A percentile compares a stretch with the other conserved stretches of the same genome.
Conservation (phyloP, 2,797 vertebrate species). For the Tragelaphus oryx region DNA sequence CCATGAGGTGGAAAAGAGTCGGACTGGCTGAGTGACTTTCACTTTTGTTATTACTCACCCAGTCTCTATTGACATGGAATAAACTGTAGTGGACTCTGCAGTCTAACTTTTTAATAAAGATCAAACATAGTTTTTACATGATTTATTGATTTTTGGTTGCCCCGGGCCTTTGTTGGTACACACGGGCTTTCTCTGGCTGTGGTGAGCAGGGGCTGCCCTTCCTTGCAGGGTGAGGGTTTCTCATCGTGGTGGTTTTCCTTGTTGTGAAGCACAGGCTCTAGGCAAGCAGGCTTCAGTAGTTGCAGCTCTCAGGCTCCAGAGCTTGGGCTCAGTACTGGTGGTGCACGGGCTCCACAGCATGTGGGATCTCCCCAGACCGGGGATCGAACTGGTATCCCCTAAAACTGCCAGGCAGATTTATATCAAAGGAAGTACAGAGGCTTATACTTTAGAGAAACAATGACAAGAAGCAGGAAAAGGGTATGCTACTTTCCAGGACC, state of each 20-base stretch:
- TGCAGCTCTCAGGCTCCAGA: not conserved
- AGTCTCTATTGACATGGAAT: not conserved
- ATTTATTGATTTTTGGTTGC: not conserved
- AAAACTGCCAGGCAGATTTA: not conserved
- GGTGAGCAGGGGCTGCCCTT: not conserved
- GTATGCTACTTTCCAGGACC: not conserved
- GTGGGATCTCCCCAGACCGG: not conserved
- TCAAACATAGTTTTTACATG: not conserved
- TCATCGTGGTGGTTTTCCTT: not conserved
- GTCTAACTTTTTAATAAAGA: not conserved
- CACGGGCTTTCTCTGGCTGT: not conserved
- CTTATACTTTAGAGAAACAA: not conserved
- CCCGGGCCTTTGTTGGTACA: not conserved
- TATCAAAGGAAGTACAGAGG: not conserved
- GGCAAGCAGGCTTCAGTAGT: not conserved
- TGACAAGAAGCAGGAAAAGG: not conserved
- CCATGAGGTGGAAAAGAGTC: not conserved
- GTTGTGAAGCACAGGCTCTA: not conserved
- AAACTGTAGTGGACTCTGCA: not conserved
- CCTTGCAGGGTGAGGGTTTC: not conserved
- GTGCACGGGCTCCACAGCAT: not conserved
- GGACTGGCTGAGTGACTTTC: not conserved
- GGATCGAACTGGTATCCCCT: not conserved
- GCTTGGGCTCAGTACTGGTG: not conserved
- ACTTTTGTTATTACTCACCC: not conserved